Conservation (phyloP, 2,888 invertebrate species). For the Lasioglossum malachurum region DNA sequence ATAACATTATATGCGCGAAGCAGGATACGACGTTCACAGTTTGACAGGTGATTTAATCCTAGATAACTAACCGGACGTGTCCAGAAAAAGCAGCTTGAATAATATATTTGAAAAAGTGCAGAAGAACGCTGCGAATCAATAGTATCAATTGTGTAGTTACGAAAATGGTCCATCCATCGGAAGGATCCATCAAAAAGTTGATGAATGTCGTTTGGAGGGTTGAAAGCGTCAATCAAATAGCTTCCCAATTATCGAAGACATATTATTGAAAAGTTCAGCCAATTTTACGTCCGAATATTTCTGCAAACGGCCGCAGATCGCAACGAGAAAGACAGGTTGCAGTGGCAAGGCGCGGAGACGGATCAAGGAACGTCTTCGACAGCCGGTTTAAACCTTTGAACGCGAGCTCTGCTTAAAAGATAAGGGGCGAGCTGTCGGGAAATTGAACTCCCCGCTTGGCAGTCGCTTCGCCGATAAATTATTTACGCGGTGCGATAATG, state of each 20-base stretch:
- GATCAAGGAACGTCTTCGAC: not conserved
- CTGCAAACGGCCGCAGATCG: not conserved
- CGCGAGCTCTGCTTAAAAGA: conserved; percentile 23
- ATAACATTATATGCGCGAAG: no score
- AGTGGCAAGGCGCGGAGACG: not conserved
- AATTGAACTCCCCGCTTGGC: conserved; percentile 34
- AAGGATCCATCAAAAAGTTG: not conserved
- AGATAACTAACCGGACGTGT: no score
- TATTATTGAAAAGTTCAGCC: not conserved
- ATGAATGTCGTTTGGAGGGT: not conserved
- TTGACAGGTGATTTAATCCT: no score
- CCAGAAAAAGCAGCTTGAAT: no score
- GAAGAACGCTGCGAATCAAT: not conserved
- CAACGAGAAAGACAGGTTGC: not conserved
- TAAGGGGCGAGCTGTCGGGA: conserved; percentile 15
- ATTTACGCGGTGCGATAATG: conserved; percentile 38
- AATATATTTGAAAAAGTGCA: no score
- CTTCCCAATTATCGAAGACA: not conserved
- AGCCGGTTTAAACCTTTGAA: conserved; percentile 25
- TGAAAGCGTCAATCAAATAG: not conserved
- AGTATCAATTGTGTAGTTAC: not conserved
- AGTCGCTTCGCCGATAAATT: conserved; percentile 24
- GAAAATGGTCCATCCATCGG: not conserved
- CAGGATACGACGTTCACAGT: no score
- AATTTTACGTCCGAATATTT: not conserved